phyloP scores from a whole-genome alignment of 2,113 vertebrate genomes.

The Mesitornis unicolor region DNA sequence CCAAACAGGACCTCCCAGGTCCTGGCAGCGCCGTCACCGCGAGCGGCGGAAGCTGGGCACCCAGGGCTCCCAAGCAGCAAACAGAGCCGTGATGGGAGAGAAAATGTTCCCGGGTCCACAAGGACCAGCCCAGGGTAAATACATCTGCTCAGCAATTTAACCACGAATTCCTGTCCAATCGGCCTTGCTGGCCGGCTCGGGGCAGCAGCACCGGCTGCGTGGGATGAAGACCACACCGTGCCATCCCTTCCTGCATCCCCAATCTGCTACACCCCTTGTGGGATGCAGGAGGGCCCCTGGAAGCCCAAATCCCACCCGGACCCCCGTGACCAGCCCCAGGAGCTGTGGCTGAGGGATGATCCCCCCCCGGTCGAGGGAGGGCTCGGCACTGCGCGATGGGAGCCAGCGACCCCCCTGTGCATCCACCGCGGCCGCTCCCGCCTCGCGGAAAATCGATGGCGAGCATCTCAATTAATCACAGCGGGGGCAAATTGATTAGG shows the following conservation, averaged over 20 bases:
- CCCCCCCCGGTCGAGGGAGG: not conserved
- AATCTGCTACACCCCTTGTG: rapidly evolving
- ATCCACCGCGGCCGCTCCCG: not conserved
- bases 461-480: slow-evolving; percentile 83
- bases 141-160: slow-evolving; percentile 62
- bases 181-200: not conserved
- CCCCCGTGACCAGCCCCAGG: rapidly evolving
- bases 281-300: not conserved
- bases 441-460: slow-evolving; percentile 71
- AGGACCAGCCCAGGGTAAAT: slow-evolving; percentile 53
- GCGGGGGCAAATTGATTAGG: slow-evolving; percentile 77
- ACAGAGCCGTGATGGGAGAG: slow-evolving; percentile 51
- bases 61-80: slow-evolving; percentile 51
- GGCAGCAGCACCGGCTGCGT: no score
- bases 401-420: no score
- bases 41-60: not conserved
- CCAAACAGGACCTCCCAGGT: not conserved
- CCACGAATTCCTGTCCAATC: slow-evolving; percentile 32
- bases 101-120: slow-evolving; percentile 58
- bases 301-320: not conserved
- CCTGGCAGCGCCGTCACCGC: rapidly evolving
- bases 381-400: no score
- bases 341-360: rapidly evolving
- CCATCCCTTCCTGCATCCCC: rapidly evolving
- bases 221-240: no score